phyloP scores from a whole-genome alignment of 1,140 invertebrate genomes.

The Brachionus rubens region DNA sequence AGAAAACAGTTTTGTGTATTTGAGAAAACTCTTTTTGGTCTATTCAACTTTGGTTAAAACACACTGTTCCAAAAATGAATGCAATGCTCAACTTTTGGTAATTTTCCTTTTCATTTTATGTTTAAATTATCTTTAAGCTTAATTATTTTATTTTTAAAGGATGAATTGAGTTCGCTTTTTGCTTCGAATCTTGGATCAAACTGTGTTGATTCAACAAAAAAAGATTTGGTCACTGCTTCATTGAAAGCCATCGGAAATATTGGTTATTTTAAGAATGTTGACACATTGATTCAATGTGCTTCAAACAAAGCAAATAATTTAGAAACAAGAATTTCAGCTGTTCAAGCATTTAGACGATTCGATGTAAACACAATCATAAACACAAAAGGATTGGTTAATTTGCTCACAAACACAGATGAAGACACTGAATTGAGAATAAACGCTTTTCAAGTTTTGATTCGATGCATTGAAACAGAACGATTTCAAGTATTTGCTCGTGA shows the following conservation, averaged over 20 bases:
- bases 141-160: background rate
- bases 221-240: background rate
- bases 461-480: conserved; percentile 16
- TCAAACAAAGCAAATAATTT: background rate
- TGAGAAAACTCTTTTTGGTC: conserved; percentile 38
- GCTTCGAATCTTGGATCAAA: background rate
- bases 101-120: background rate
- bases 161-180: background rate
- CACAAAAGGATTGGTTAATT: conserved; percentile 6
- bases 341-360: conserved; percentile 37
- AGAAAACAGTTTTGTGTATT: background rate
- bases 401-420: conserved; percentile 12
- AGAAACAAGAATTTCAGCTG: conserved; percentile 22
- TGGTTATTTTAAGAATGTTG: conserved; percentile 7
- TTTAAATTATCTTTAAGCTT: background rate
- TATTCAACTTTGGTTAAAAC: conserved; percentile 32
- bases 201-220: conserved; percentile 22
- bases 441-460: conserved; percentile 28
- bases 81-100: conserved; percentile 2
- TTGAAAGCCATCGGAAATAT: conserved; percentile 43
- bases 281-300: conserved; percentile 25
- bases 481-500: conserved; percentile 26
- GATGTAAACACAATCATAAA: conserved; percentile 5
- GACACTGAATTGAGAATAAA: conserved; percentile 46
- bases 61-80: conserved; percentile 5